Conservation (phyloP, 2,113 vertebrate species). For the Raja brachyura region DNA sequence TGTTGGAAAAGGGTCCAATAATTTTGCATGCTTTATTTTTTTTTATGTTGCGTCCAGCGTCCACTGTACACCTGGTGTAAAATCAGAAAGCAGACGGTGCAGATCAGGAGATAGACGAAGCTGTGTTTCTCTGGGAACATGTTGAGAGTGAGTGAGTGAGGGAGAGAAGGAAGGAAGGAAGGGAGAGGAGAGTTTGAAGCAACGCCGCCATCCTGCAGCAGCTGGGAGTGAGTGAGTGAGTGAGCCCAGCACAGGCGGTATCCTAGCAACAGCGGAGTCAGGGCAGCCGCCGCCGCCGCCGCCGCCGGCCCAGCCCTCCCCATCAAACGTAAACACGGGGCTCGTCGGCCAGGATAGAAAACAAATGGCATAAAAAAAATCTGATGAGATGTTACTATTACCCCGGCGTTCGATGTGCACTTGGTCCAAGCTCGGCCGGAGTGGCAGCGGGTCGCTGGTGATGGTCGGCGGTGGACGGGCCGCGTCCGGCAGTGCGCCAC, state of each 20-base stretch:
- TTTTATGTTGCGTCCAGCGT: background rate
- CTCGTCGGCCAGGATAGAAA: background rate
- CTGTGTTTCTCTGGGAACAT: too few relatives aligned
- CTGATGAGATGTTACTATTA: background rate
- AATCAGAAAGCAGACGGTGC: background rate
- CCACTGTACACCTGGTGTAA: background rate
- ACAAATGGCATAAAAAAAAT: background rate
- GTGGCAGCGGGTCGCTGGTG: background rate
- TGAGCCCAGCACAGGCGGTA: slow-evolving; percentile 58
- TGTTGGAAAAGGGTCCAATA: too few relatives aligned
- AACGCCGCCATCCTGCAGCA: slow-evolving; percentile 55
- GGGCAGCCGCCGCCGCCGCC: slow-evolving; percentile 40
- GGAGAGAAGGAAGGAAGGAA: too few relatives aligned
- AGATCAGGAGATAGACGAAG: background rate
- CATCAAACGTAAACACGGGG: background rate
- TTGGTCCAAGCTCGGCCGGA: background rate
- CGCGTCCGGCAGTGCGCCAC: background rate
- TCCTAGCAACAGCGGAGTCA: slow-evolving; percentile 65
- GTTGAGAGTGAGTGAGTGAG: slow-evolving; percentile 37
- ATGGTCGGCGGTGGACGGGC: background rate
- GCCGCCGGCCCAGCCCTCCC: too few relatives aligned
- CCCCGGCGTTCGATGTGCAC: background rate
- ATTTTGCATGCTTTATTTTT: background rate
- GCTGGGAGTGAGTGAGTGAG: slow-evolving; percentile 59
- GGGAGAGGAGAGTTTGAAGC: slow-evolving; percentile 41